Conservation (phyloP, 2,888 invertebrate species). For the Xestobium rufovillosum region DNA sequence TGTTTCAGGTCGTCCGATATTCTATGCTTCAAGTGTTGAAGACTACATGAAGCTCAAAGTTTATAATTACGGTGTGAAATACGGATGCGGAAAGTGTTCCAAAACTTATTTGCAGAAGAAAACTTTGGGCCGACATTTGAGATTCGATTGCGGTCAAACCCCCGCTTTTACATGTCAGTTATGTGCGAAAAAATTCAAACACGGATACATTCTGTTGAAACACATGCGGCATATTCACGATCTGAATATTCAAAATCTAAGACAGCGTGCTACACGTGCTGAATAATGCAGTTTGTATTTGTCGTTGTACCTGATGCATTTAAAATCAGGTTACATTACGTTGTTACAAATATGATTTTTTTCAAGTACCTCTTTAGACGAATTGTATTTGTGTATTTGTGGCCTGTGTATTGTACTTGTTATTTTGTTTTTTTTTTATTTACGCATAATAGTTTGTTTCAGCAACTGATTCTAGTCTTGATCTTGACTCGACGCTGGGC, state of each 20-base stretch:
- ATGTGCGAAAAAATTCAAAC: slow-evolving; percentile 28
- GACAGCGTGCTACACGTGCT: slow-evolving; percentile 22
- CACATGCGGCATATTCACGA: slow-evolving; percentile 29
- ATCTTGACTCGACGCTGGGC: too few species aligned
- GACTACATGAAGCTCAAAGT: slow-evolving; percentile 25
- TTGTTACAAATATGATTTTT: too few species aligned
- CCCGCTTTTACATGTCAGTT: slow-evolving; percentile 29
- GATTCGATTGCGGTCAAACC: slow-evolving; percentile 38
- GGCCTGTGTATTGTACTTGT: too few species aligned
- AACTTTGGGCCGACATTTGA: slow-evolving; percentile 33
- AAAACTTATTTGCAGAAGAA: slow-evolving; percentile 28
- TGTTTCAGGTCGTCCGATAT: too few species aligned
- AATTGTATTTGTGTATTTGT: too few species aligned
- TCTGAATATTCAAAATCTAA: slow-evolving; percentile 26
- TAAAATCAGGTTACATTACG: too few species aligned
- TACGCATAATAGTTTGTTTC: too few species aligned
- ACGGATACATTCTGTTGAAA: slow-evolving; percentile 26
- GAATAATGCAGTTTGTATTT: too few species aligned
- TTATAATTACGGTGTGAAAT: slow-evolving; percentile 20
- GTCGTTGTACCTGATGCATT: too few species aligned
- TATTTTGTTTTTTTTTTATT: too few species aligned
- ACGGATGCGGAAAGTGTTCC: slow-evolving; percentile 23
- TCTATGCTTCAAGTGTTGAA: slow-evolving; percentile 25
- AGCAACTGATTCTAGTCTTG: too few species aligned
- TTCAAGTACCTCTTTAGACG: too few species aligned